Conservation (phyloP, 2,888 invertebrate genomes). For the Trichogramma evanescens region DNA sequence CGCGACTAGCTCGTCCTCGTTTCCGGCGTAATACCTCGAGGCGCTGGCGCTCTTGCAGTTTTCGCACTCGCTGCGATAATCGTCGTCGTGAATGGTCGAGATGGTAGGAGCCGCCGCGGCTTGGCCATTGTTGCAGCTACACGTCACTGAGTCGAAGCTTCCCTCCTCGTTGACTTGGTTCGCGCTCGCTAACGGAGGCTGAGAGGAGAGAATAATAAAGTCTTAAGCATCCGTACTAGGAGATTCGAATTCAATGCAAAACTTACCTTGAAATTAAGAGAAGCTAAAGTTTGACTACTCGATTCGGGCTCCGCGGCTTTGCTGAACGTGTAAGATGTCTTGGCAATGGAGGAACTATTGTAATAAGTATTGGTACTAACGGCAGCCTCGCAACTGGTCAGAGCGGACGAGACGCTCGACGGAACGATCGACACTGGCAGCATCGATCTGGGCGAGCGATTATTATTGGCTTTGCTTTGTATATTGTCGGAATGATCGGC, state of each 20-base stretch:
- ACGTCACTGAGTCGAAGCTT: slow-evolving; percentile 44
- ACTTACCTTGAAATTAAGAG: slow-evolving; percentile 27
- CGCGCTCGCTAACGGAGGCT: slow-evolving; percentile 39
- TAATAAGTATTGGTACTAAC: slow-evolving; percentile 37
- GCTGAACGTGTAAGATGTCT: slow-evolving; percentile 11
- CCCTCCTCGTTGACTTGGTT: slow-evolving; percentile 43
- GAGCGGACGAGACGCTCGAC: slow-evolving; percentile 23
- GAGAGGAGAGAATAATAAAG: neutral
- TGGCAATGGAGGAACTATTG: slow-evolving; percentile 26
- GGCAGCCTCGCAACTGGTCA: slow-evolving; percentile 23
- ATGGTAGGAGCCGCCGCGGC: slow-evolving; percentile 37
- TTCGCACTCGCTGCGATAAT: slow-evolving; percentile 77
- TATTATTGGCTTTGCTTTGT: neutral
- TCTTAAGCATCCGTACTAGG: neutral
- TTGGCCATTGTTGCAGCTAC: slow-evolving; percentile 34
- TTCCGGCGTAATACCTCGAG: slow-evolving; percentile 58
- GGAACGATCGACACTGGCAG: slow-evolving; percentile 23
- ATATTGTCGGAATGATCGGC: slow-evolving; percentile 26
- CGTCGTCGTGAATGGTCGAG: slow-evolving; percentile 48
- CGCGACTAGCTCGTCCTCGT: slow-evolving; percentile 54
- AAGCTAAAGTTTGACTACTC: slow-evolving; percentile 24
- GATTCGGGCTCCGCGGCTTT: slow-evolving; percentile 25
- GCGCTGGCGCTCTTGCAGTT: slow-evolving; percentile 74
- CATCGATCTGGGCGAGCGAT: slow-evolving; percentile 31
- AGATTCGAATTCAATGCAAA: neutral